phyloP scores from a whole-genome alignment of 2,113 vertebrate species.

The Abramis brama region DNA sequence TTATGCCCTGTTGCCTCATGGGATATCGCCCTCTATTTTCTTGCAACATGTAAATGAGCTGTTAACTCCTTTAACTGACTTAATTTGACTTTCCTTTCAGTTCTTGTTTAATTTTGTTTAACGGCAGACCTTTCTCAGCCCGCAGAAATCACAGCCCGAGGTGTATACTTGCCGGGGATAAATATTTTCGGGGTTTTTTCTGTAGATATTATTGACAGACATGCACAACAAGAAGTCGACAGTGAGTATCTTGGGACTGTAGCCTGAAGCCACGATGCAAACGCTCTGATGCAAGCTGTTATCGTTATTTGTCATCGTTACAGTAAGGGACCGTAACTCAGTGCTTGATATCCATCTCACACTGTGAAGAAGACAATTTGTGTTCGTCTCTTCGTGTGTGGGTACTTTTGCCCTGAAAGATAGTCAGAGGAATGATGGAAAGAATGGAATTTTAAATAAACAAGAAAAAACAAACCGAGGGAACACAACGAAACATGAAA shows the following conservation, averaged over 20 bases:
- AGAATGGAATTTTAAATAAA: conserved; percentile 64
- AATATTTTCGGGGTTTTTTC: neutral
- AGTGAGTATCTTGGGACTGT: neutral
- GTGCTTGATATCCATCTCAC: conserved; percentile 5
- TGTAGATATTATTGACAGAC: conserved; percentile 6
- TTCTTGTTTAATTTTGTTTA: conserved; percentile 4
- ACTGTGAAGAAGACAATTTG: conserved; percentile 20
- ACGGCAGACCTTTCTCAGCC: neutral
- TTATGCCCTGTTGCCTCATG: neutral
- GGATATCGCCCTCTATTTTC: neutral
- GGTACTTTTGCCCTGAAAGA: neutral
- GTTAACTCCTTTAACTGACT: neutral
- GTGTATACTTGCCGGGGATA: neutral
- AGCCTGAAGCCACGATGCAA: neutral
- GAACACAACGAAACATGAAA: conserved; percentile 65
- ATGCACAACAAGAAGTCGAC: neutral
- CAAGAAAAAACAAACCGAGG: conserved; percentile 68
- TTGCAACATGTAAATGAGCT: neutral
- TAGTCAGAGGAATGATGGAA: conserved; percentile 54
- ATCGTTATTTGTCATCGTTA: neutral
- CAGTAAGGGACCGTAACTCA: neutral
- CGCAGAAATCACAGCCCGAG: neutral
- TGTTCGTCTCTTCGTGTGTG: neutral
- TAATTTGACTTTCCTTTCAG: neutral
- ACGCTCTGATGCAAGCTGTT: neutral